These are phyloP conservation scores for Amblyornis subalaris DNA, from an alignment of 2,113 vertebrate species.

Conservation along the genomic window DNA sequence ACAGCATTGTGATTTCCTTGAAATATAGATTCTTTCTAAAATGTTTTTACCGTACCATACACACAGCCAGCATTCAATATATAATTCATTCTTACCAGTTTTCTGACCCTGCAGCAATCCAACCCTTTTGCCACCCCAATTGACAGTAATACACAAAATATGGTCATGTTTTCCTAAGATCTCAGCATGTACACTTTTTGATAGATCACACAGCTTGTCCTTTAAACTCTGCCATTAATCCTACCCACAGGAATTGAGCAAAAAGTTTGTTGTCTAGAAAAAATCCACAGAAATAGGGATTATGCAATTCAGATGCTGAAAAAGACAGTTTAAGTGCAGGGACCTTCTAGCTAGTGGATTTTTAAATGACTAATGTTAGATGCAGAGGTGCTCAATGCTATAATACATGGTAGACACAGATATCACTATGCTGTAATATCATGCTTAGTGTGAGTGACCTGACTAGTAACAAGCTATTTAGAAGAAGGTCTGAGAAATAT, in stretches of 20 bases:
- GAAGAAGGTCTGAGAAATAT: neutral
- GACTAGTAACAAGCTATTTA: neutral
- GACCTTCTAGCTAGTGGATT: neutral
- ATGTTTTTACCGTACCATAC: neutral
- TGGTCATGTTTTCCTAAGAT: constrained; percentile 33
- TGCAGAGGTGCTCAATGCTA: neutral
- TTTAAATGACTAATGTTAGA: neutral
- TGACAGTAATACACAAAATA: constrained; percentile 21
- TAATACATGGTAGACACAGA: neutral
- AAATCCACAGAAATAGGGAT: constrained; percentile 11
- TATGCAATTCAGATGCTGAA: neutral
- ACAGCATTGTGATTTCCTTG: neutral
- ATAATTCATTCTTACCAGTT: neutral
- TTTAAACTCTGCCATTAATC: constrained; percentile 61
- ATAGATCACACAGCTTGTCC: constrained; percentile 56
- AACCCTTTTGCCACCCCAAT: neutral
- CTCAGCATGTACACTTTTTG: constrained; percentile 38
- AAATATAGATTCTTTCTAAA: neutral
- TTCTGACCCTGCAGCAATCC: constrained; percentile 25
- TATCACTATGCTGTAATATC: neutral
- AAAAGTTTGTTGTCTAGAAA: neutral
- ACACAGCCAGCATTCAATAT: neutral
- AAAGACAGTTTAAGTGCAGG: neutral
- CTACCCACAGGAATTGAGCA: constrained; percentile 32
- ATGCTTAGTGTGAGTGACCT: neutral